Evolutionary conservation across 2,113 vertebrate genomes (phyloP).

Genomic region (Tiliqua scincoides): DNA sequence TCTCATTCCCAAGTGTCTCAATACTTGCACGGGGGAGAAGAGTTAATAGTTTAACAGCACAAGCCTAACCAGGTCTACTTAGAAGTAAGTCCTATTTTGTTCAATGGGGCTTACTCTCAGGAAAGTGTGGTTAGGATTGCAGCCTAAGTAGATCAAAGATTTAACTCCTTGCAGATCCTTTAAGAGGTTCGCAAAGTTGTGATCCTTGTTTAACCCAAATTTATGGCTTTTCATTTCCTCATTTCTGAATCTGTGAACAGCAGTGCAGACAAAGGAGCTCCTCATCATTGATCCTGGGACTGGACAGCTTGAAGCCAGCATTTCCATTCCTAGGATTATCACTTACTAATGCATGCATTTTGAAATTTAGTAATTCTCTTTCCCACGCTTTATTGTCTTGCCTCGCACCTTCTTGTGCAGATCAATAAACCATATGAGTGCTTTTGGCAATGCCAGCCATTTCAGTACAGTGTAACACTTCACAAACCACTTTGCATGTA

Average conservation of each 20-base stretch:
- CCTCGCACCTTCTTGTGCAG: constrained; percentile 45
- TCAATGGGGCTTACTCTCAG: no score
- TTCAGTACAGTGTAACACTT: constrained; percentile 33
- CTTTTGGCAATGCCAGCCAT: constrained; percentile 58
- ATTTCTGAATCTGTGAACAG: background rate
- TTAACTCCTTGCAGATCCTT: background rate
- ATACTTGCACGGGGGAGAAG: background rate
- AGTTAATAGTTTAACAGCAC: background rate
- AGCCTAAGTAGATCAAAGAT: background rate
- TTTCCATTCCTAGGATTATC: background rate
- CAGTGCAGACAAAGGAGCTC: background rate
- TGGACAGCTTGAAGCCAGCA: background rate
- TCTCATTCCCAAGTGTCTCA: background rate
- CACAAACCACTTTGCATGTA: constrained; percentile 71
- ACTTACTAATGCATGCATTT: constrained; percentile 8
- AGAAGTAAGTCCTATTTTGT: no score
- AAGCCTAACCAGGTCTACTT: no score
- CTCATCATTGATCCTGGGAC: no score
- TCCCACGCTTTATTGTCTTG: constrained; percentile 34
- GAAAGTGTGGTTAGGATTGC: no score
- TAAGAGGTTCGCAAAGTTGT: background rate
- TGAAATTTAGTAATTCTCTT: constrained; percentile 44
- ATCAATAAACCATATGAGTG: constrained; percentile 24
- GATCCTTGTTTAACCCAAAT: background rate
- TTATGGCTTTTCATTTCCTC: background rate